These are phyloP conservation scores for Tortricodes alternella DNA, from an alignment of 2,888 invertebrate species.

Conservation along the genomic window DNA sequence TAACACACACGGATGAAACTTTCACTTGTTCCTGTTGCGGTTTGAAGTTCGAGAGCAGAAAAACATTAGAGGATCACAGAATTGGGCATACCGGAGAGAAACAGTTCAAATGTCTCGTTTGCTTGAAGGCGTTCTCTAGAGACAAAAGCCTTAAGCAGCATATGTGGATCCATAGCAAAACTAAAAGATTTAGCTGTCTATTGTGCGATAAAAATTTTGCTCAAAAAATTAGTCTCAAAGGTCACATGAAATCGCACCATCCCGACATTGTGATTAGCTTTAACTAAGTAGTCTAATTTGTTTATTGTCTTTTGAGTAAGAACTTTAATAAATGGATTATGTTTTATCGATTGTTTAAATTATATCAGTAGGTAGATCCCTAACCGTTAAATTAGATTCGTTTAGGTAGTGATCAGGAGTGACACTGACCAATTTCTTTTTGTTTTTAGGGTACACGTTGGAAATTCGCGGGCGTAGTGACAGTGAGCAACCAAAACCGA, in stretches of 20 bases:
- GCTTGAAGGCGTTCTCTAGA: conserved; percentile 75
- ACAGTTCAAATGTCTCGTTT: conserved; percentile 66
- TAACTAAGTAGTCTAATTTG: neutral
- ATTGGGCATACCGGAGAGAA: conserved; percentile 77
- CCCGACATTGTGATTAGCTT: conserved; percentile 18
- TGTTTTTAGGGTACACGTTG: conserved; percentile 78
- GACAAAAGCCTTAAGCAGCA: conserved; percentile 69
- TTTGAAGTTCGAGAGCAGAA: conserved; percentile 53
- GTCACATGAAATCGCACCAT: conserved; percentile 50
- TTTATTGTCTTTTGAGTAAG: neutral
- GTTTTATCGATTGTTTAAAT: conserved; percentile 33
- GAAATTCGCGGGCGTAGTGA: conserved; percentile 69
- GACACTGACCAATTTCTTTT: conserved; percentile 71
- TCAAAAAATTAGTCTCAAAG: conserved; percentile 66
- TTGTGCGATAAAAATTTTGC: conserved; percentile 65
- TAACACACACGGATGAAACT: conserved; percentile 58
- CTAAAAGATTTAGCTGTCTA: conserved; percentile 59
- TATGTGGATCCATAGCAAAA: conserved; percentile 69
- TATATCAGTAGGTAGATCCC: conserved; percentile 31
- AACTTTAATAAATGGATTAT: conserved; percentile 15
- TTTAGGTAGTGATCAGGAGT: conserved; percentile 28
- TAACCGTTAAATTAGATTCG: conserved; percentile 35
- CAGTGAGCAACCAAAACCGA: conserved; percentile 66
- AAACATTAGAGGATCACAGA: conserved; percentile 63
- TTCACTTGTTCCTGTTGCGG: conserved; percentile 61